Percentiles rank a stretch among this genome's conserved stretches.
These are phyloP conservation scores for Eulithis prunata DNA, from an alignment of 2,888 invertebrate genomes.

Conservation along the genomic window DNA sequence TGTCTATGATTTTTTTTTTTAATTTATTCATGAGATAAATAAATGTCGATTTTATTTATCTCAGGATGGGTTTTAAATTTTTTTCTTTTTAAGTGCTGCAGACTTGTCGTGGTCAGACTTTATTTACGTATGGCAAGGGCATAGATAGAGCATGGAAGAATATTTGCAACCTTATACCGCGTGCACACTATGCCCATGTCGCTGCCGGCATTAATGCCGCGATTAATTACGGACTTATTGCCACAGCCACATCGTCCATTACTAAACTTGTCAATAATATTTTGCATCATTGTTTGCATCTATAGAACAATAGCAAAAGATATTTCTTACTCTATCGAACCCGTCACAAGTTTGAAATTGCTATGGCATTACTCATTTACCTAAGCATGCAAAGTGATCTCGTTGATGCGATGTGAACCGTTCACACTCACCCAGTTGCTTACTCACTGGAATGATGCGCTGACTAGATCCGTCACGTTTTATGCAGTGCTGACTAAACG, in stretches of 20 bases:
- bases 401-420: constrained; percentile 4
- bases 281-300: no score
- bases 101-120: neutral
- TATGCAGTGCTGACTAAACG: no score
- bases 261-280: no score
- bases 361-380: constrained; percentile 31
- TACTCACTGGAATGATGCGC: constrained; percentile 12
- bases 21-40: no score
- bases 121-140: neutral
- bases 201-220: no score
- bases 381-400: constrained; percentile 24
- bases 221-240: no score
- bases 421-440: constrained; percentile 15
- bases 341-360: constrained; percentile 19
- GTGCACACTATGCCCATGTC: no score
- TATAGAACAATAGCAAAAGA: no score
- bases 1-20: no score
- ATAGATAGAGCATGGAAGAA: constrained; percentile 8
- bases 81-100: neutral
- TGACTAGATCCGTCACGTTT: neutral
- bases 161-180: neutral
- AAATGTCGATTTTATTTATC: no score
- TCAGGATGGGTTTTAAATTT: no score
- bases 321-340: constrained; percentile 4
- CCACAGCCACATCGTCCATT: neutral